Base-by-base conservation (phyloP, 2,888 invertebrate species). In the Eristalis arbustorum region DNA sequence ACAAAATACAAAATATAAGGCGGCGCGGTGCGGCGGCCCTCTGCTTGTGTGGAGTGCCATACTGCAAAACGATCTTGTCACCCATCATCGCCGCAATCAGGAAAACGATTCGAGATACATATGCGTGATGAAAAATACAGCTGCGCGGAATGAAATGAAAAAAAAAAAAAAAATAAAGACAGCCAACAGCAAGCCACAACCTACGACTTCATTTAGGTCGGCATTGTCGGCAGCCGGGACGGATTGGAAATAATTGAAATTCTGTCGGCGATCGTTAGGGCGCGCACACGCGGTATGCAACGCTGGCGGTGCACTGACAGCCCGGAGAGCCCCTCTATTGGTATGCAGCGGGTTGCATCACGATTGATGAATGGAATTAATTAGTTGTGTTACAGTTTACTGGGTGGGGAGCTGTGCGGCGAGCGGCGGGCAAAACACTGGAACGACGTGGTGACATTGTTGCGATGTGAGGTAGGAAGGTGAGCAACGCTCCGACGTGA, bases 361-460 rank as follows among this genome's bases (percentile, higher is more conserved):
- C 42, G 83, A 87, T 83, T 78, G 87, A 87, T 87, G 87, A 63
- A 67, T 62, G 49, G 83, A 87, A 87, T 87, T 87, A 87, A 83
- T 87, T 79, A 82, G 57, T 67, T 73, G 73, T 74, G 85, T 72
- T 77, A 85, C 81, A 85, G 77, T 81, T 85, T 61, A 61, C 49
- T 59, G 23, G n/a, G 8, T 0, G 31, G 10, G 31, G 31, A 31
- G 11, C 1, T 11, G 22, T 69, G 69, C 63, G 80, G 42, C 14
- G 69, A 62, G 64, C 72, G 62, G 31, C 23, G 25, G 18, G 5
- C n/a, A 31, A 62, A 8, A 25, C 31, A 62, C 62, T 18, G 25
- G 25, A n/a, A 23, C 61, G 61, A 3, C 25, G 62, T 62, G 62
- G 18, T 49, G 49, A 49, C 62, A 28, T 61, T 62, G 62, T 62